phyloP scores from a whole-genome alignment of 2,797 vertebrate species.

The Passerculus sandwichensis region DNA sequence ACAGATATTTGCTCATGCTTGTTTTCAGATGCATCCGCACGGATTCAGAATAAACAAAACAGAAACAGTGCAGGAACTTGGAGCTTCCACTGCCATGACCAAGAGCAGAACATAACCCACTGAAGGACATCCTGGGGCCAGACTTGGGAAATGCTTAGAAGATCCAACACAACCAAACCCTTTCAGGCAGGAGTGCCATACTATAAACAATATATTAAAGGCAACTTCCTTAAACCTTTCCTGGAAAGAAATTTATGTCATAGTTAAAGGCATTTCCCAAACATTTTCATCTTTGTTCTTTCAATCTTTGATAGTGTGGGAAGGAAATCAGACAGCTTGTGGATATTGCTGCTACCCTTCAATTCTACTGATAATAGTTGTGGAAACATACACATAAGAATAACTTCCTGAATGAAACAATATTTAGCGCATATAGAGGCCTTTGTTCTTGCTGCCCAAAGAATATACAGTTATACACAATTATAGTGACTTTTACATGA shows the following conservation, averaged over 20 bases:
- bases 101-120: neutral
- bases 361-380: conserved; percentile 80
- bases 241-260: conserved; percentile 63
- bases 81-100: neutral
- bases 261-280: conserved; percentile 78
- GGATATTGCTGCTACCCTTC: conserved; percentile 74
- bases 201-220: conserved; percentile 46
- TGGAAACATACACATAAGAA: conserved; percentile 89
- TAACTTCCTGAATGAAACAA: conserved; percentile 88
- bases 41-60: neutral
- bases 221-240: conserved; percentile 63
- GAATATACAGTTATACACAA: conserved; percentile 17
- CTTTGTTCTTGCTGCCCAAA: conserved; percentile 58
- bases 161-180: conserved; percentile 1
- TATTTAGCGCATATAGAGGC: conserved; percentile 77
- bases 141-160: neutral
- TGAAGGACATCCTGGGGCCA: neutral
- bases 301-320: conserved; percentile 75
- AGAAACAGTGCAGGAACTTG: neutral
- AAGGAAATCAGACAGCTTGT: conserved; percentile 83
- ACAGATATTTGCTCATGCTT: neutral
- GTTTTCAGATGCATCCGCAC: neutral
- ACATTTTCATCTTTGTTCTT: conserved; percentile 82
- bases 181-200: neutral
- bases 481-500: neutral